Base-by-base conservation (phyloP, 2,797 vertebrate species). In the Bucorvus abyssinicus region DNA sequence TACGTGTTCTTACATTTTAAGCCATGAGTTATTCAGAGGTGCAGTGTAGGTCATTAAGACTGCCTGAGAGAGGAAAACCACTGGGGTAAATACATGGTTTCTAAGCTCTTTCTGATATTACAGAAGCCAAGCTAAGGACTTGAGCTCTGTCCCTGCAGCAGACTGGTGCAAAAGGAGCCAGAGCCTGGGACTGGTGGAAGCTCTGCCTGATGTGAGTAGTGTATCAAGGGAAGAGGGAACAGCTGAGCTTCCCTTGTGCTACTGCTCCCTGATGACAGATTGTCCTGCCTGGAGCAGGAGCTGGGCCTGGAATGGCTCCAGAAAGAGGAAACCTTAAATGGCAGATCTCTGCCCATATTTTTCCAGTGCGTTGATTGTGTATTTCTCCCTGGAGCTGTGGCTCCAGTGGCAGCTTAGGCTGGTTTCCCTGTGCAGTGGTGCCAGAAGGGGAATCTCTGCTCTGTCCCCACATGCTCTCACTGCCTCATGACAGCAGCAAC, bases 181-280 rank as follows among this genome's bases (percentile, higher is more conserved):
- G 19, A 68, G 49, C n/a, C 36, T 40, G 40, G 70, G 53, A 34
- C 12, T 0, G 1, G 30, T 10, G 14, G 68, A 49, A 52, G 59
- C 16, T 83, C 49, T 76, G 27, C 19, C 23, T 0, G 0, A 2
- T n/a, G 55, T 1, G 1, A 30, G 23, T 23, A 5, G 10, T 29
- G 22, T 30, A 44, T 61, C 52, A 18, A 86, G 68, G 44, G 44
- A 34, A 67, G 44, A 74, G 63, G n/a, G 50, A 76, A 80, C 55
- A 84, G 69, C 60, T 89, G 89, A 92, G 73, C 42, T 63, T 84
- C 53, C 13, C 6, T 57, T 1, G 0, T 55, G 44, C 77, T 80
- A 0, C 56, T 84, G 50, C 69, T 84, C 42, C 86, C 32, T 78
- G 60, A 49, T 94, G 73, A 80, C 77, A 81, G 60, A 67, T 40